Base-by-base conservation (phyloP, 2,797 vertebrate species). In the Hyperoplus lanceolatus region DNA sequence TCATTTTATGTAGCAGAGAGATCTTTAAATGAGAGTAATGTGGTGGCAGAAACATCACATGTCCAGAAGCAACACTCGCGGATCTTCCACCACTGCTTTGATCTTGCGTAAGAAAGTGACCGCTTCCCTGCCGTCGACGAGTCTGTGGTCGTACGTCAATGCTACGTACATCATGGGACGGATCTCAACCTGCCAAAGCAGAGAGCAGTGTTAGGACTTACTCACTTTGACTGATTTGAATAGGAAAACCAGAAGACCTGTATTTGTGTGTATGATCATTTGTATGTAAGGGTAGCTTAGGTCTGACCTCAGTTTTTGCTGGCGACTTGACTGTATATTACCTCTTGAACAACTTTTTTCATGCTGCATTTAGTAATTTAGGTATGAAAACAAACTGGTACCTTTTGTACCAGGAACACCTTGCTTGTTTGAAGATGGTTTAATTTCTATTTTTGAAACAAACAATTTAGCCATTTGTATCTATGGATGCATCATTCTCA, bases 81-180 rank as follows among this genome's bases (percentile, higher is more conserved):
- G 98, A 93, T 99, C 98, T 92, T 99, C 97, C 79, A 98, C 98
- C 1, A 94, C 97, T 0, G 96, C 94, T 92, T 99, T 99, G 94
- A 99, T 97, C 94, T 97, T 99, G 39, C 97, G 96, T 77, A 99
- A 93, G 95, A 98, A 99, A 76, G 96, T 96, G 64, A 98, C 97
- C 0, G 97, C 98, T 94, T 99, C 97, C 94, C 97, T 97, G 76
- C 98, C 97, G 0, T 99, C 97, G 0, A 99, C 94, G 80, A 99
- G 95, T 48, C 97, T 96, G 85, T 99, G 98, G 82, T 99, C 97
- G 0, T 99, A 99, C 0, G 98, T 98, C 92, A 99, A 92, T 0
- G 97, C 98, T 84, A 99, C 96, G 0, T 94, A 99, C 97, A 99
- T 98, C 97, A 99, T 98, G 54, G 98, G 97, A 75, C 97, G 95